Evolutionary conservation across 2,797 vertebrate species (phyloP).

Genomic region (Cyprinella venusta): DNA sequence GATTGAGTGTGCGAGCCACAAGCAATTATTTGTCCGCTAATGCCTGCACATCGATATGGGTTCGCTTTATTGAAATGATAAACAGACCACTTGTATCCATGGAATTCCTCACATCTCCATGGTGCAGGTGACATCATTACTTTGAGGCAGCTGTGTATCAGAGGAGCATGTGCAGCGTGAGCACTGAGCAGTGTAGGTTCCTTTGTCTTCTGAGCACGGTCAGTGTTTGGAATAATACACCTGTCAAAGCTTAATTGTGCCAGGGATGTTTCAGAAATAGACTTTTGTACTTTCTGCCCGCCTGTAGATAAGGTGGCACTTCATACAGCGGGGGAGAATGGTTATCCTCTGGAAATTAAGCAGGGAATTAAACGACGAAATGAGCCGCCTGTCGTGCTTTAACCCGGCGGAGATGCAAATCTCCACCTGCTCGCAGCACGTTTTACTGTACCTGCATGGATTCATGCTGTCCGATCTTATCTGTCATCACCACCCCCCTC

Average conservation of each 20-base stretch:
- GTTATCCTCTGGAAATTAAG: constrained; percentile 51
- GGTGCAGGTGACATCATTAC: constrained; percentile 55
- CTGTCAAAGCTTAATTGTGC: constrained; percentile 55
- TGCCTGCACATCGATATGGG: constrained; percentile 52
- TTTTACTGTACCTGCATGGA: constrained; percentile 40
- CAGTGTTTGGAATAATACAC: constrained; percentile 46
- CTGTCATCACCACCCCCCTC: constrained; percentile 22
- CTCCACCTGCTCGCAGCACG: constrained; percentile 54
- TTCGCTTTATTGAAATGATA: constrained; percentile 59
- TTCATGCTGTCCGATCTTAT: constrained; percentile 52
- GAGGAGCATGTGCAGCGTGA: constrained; percentile 6
- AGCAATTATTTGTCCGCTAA: constrained; percentile 64
- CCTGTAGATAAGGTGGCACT: constrained; percentile 48
- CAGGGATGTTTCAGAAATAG: constrained; percentile 36
- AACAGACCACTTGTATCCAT: constrained; percentile 60
- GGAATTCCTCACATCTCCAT: constrained; percentile 39
- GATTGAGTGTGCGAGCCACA: constrained; percentile 54
- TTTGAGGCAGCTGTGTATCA: constrained; percentile 23
- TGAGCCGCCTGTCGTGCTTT: constrained; percentile 53
- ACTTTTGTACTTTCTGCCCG: constrained; percentile 28
- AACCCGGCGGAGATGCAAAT: constrained; percentile 53
- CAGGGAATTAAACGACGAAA: constrained; percentile 58
- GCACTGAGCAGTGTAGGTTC: not conserved
- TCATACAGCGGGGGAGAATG: constrained; percentile 26
- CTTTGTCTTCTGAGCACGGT: constrained; percentile 42